Base-by-base conservation (phyloP, 2,113 vertebrate species). In the Lepus europaeus region DNA sequence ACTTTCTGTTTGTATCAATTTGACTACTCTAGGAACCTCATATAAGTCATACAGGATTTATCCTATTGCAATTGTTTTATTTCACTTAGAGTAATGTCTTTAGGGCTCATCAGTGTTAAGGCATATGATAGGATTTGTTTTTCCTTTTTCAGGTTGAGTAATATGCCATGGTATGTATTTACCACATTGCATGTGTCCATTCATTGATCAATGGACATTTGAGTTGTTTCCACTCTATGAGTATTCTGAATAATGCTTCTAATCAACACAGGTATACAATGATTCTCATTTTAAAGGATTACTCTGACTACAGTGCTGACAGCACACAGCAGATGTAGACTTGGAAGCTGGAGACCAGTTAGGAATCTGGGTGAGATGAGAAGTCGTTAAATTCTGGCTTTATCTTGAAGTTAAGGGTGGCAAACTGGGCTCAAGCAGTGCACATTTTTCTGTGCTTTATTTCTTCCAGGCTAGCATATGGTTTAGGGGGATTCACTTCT, bases 401-500 rank as follows among this genome's bases (percentile, higher is more conserved):
- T 82, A 77, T 90, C 82, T 72, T 70, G 33, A 61, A 88, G 45
- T 83, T 23, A 76, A 94, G 51, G 14, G 56, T 74, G 68, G 31
- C 11, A 74, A 53, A 74, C 51, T 64, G n/a, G 27, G 20, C n/a
- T 20, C 29, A 91, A 77, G 20, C 17, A 36, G 49, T n/a, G 9
- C 19, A 2, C 13, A 20, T 4, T 82, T 85, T 94, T 74, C 51
- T 61, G 33, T 79, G 29, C 23, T 51, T 83, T 90, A 61, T 56
- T 94, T 89, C 74, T 82, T 45, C 33, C 64, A 91, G 56, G 25
- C 14, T 61, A 49, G 6, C 6, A 59, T 70, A 25, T 49, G 29
- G 5, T 76, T 83, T 56, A 87, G 51, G 39, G 16, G 27, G 5
- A 86, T 90, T 91, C 51, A 64, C 12, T 87, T 96, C 73, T 96